Evolutionary conservation across 2,113 vertebrate species (phyloP), one percentile per base, ranked within the genome.

Genomic region (Sisor rabdophorus): DNA sequence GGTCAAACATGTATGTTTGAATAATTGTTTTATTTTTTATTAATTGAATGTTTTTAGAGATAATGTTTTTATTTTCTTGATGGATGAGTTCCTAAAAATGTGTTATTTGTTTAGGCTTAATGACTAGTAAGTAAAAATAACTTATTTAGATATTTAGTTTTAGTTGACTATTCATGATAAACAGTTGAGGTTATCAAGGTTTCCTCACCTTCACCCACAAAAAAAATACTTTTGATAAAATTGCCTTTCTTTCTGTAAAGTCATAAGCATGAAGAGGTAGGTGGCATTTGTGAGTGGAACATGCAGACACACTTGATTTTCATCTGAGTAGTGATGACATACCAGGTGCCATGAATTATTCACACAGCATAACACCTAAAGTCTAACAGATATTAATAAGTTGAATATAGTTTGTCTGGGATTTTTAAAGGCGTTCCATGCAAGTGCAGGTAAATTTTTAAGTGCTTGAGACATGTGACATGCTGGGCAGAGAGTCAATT

Each of bases 261-360:
- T 22, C 19, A 0, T 28, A 12, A 22, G 28, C 24, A 30, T 36
- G 26, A 36, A 65, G 20, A 20, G 32, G 53, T 76, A 4, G 61
- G 32, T 58, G 52, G 50, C 6, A 3, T 65, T 32, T 67, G 73
- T 52, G 74, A 17, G 22, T n/a, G 63, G 53, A 76, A 56, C 32
- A 56, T 44, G 24, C 56, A 60, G 26, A 47, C 55, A 50, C 71
- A 52, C 26, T 54, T 2, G 50, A 58, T 68, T 76, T 48, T 48
- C 40, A 69, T 58, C 53, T 58, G 15, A 68, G 15, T 53, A 48
- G 17, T 20, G 74, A 56, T 65, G 61, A 67, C 32, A 40, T 50
- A 64, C 64, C 20, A 67, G 74, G 32, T 58, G 53, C 53, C 48
- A 9, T 44, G 22, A 40, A 67, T 55, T 65, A 22, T 65, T 36